Evolutionary conservation across 2,888 invertebrate genomes (phyloP).

Genomic region (Panzeria rudis): DNA sequence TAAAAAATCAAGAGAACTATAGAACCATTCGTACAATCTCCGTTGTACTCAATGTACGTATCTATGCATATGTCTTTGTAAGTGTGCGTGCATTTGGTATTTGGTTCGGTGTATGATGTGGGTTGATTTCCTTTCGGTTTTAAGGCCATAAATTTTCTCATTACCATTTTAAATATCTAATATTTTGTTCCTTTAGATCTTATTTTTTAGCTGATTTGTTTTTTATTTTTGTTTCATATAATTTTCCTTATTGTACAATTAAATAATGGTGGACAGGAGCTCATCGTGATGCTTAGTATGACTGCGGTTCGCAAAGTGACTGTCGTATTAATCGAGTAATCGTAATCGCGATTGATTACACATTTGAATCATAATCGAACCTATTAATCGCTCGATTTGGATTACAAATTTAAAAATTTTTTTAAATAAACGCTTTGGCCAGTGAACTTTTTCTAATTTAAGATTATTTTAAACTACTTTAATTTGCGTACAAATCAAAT

Average conservation of each 20-base stretch:
- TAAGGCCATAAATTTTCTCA: conserved; percentile 61
- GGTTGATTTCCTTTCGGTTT: conserved; percentile 52
- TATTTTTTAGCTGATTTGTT: conserved; percentile 31
- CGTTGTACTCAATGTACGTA: background rate
- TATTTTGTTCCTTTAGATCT: conserved; percentile 43
- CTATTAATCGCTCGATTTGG: no score
- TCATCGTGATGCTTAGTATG: conserved; percentile 13
- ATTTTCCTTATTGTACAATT: conserved; percentile 57
- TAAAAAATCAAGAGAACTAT: conserved; percentile 1
- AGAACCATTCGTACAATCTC: background rate
- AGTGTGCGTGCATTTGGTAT: background rate
- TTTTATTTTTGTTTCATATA: conserved; percentile 43
- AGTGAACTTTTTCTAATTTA: no score
- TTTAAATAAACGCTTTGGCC: no score
- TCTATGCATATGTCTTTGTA: no score
- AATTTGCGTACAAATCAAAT: no score
- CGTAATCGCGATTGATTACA: no score
- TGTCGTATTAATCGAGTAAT: no score
- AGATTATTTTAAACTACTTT: no score
- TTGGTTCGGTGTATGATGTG: conserved; percentile 12
- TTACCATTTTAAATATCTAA: conserved; percentile 65
- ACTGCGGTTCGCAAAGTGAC: no score
- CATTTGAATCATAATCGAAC: no score
- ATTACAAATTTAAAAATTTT: no score
- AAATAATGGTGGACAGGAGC: conserved; percentile 32